Evolutionary conservation across 1,140 invertebrate species (phyloP).

Genomic region (Polypedilum vanderplanki): DNA sequence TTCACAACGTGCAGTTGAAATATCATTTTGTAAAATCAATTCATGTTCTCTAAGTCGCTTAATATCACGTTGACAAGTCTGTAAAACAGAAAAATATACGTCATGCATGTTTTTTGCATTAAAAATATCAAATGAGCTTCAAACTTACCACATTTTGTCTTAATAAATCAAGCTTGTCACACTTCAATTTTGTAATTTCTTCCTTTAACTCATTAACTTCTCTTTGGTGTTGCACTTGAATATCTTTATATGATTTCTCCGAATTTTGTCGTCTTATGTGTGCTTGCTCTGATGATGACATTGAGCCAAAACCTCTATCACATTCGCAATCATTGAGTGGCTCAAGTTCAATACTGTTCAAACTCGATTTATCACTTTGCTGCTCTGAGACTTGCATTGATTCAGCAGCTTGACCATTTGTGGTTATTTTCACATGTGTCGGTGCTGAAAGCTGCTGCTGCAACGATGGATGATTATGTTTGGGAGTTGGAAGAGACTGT

Average conservation of each 20-base stretch:
- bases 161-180: conserved; percentile 85
- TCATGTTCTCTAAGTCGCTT: conserved; percentile 84
- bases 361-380: conserved; percentile 51
- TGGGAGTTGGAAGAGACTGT: conserved; percentile 23
- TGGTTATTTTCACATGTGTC: background rate
- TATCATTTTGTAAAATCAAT: conserved; percentile 71
- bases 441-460: background rate
- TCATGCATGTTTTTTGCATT: background rate
- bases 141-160: conserved; percentile 86
- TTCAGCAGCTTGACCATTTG: background rate
- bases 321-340: conserved; percentile 56
- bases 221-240: background rate
- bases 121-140: background rate
- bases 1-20: conserved; percentile 73
- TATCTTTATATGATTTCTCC: background rate
- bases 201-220: conserved; percentile 59
- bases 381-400: conserved; percentile 32
- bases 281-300: conserved; percentile 72
- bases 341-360: conserved; percentile 53
- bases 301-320: conserved; percentile 85
- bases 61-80: conserved; percentile 90
- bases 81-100: conserved; percentile 39
- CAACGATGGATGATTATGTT: background rate
- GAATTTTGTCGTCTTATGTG: conserved; percentile 3
- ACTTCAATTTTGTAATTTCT: conserved; percentile 84